These are phyloP conservation scores for Ctenosaura bakeri DNA, from an alignment of 2,797 vertebrate genomes.

Conservation along the genomic window DNA sequence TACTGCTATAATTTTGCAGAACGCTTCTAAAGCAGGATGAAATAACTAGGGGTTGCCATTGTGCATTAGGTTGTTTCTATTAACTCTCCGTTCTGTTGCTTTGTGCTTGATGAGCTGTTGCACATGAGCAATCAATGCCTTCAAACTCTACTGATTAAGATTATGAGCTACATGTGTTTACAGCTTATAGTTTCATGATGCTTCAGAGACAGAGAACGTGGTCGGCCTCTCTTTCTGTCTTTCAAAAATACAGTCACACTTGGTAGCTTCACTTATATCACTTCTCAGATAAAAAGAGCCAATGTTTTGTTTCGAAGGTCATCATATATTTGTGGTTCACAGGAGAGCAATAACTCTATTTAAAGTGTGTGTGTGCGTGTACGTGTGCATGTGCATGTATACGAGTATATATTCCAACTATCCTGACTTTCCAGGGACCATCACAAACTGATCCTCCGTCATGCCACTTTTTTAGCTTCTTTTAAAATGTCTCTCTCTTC, in stretches of 20 bases:
- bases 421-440: background rate
- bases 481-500: too few relatives aligned
- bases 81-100: constrained; percentile 37
- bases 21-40: constrained; percentile 60
- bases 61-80: constrained; percentile 36
- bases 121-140: constrained; percentile 34
- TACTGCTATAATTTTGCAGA: constrained; percentile 61
- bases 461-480: too few relatives aligned
- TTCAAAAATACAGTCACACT: background rate
- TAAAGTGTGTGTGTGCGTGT: too few relatives aligned
- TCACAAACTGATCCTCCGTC: too few relatives aligned
- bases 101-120: constrained; percentile 29
- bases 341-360: background rate
- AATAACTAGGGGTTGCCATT: constrained; percentile 38
- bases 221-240: background rate
- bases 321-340: background rate
- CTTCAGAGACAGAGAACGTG: constrained; percentile 6
- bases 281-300: background rate
- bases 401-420: background rate
- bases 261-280: background rate
- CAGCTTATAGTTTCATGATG: constrained; percentile 2
- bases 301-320: background rate
- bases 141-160: background rate
- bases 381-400: too few relatives aligned
- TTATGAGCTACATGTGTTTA: constrained; percentile 2